Evolutionary conservation across 2,888 invertebrate genomes (phyloP), one percentile per base, ranked within the genome.

Genomic region (Acrobasis repandana): DNA sequence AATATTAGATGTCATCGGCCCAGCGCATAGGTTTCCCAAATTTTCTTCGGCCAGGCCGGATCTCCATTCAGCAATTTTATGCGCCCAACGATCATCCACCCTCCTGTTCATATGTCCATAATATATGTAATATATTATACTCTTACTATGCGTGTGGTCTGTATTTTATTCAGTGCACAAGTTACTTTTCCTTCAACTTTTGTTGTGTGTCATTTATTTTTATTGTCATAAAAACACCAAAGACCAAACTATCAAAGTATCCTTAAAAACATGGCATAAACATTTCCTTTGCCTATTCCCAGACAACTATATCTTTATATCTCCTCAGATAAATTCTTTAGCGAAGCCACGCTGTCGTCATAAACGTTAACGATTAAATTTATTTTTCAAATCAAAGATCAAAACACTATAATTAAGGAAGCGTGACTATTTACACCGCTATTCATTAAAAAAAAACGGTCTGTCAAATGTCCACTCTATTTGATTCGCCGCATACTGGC

Each of bases 401-500:
- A 46, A 38, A 63, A 64, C 65, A 63, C 57, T 59, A 57, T 65
- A 65, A 67, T 67, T 67, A 67, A 64, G 68, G 65, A 68, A 68
- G 63, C 63, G 60, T 58, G 58, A 59, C 62, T 64, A 46, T 65
- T 63, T 64, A 62, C 64, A 64, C 67, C 54, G 60, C 59, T 60
- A 47, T 60, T 59, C 28, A 60, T 46, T 56, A 56, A 63, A 56
- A 64, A 20, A 63, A 66, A 60, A 36, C 73, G 73, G 68, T 68
- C 68, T 68, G 70, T 68, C 68, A 70, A 65, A 70, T 68, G 69
- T 72, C 74, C 65, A 67, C 60, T 68, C 62, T 71, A 68, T 76
- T 71, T 69, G 74, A 77, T 77, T 76, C 71, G 75, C 75, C 65
- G 73, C 71, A 70, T 65, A 68, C 69, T 64, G 64, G 60, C 63